Evolutionary conservation across 2,113 vertebrate species (phyloP), one percentile per base, ranked within the genome.

Genomic region (Aplodontia rufa): DNA sequence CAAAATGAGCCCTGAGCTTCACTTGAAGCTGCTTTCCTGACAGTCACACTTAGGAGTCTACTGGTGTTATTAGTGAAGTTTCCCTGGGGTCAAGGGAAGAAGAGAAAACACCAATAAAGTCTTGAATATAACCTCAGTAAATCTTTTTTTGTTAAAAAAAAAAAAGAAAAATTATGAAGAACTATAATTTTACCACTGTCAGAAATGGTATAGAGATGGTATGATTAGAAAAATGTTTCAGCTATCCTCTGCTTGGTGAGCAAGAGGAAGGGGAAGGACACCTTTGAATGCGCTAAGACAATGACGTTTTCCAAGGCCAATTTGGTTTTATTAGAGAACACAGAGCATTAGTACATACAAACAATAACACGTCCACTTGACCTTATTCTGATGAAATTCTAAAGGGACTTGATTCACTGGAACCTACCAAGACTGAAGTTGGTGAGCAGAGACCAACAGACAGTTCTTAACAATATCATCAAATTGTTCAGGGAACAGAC

Each of bases 291-390:
- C 8, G 60, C 42, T 28, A n/a, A 68, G 22, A 49, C 82, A 93
- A 58, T 90, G 69, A 72, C 32, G 75, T 94, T 88, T 84, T 76
- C 69, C 4, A 85, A 47, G 49, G 81, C 45, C 37, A 22, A 45
- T 58, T 93, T 88, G n/a, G 78, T 79, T 96, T 94, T 89, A 80
- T 51, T 37, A 96, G 35, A 96, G 82, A 84, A 94, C 95, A 72
- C 3, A 58, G 71, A 94, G 11, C 64, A 69, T 93, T 42, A 72
- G 28, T 45, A 42, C 32, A 19, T 55, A 53, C 17, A 42, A 88
- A 92, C 91, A 88, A 40, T 55, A 69, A 45, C 64, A 81, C 90
- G 84, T 87, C 95, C 95, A 28, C 83, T 35, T 93, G 89, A 96
- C 92, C 79, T 82, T n/a, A 69, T 19, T 55, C 55, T 91, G 68